phyloP scores from a whole-genome alignment of 2,113 vertebrate genomes.

The human region DNA sequence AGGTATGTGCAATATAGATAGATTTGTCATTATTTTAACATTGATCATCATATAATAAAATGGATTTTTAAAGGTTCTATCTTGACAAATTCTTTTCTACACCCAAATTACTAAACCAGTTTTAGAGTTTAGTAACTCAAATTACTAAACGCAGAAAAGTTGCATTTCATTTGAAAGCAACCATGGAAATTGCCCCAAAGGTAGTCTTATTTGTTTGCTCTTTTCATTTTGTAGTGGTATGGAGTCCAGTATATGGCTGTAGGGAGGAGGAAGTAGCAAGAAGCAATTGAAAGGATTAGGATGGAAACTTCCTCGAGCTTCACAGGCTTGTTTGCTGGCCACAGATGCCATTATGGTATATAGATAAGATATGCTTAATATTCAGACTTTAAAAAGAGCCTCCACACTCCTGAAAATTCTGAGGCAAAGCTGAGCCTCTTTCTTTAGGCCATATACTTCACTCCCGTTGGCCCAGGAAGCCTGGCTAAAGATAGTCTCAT shows the following conservation, averaged over 20 bases:
- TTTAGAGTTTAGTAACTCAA: constrained; percentile 17
- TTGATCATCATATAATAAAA: not conserved
- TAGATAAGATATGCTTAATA: constrained; percentile 54
- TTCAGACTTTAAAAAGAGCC: constrained; percentile 51
- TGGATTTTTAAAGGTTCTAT: constrained; percentile 28
- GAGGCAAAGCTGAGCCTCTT: constrained; percentile 18
- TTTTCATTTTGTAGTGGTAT: constrained; percentile 10
- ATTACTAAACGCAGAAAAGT: constrained; percentile 3
- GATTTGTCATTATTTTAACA: constrained; percentile 20
- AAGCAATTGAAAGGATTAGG: constrained; percentile 44
- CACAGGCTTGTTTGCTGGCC: constrained; percentile 5
- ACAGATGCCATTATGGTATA: constrained; percentile 28
- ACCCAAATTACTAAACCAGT: not conserved
- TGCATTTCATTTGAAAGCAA: constrained; percentile 24
- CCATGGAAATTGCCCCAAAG: not conserved
- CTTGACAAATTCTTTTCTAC: constrained; percentile 36
- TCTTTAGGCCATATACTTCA: constrained; percentile 23
- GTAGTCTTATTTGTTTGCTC: not conserved
- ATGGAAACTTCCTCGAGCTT: constrained; percentile 35
- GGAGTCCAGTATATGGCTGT: not conserved
- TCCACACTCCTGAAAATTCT: constrained; percentile 38
- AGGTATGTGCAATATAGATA: not conserved
- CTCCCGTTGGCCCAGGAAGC: not conserved
- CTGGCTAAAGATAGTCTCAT: constrained; percentile 48
- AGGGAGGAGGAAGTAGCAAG: not conserved